Conservation (phyloP, 2,888 invertebrate species). For the Adineta ricciae region DNA sequence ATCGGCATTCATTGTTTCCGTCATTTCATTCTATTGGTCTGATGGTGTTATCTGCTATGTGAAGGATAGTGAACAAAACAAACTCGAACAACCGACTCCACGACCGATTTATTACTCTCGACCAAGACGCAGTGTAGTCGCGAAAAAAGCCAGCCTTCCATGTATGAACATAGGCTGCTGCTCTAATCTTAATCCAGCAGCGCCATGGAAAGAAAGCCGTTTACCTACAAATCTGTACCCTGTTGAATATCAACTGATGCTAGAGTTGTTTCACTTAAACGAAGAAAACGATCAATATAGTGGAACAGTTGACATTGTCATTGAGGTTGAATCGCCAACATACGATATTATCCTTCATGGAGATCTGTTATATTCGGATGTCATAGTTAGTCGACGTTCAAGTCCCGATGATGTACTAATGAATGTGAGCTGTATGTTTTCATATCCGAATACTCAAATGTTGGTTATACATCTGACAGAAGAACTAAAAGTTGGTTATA, state of each 20-base stretch:
- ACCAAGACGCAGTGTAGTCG: neutral
- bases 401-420: neutral
- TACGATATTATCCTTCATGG: slow-evolving; percentile 5
- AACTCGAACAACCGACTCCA: neutral
- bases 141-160: neutral
- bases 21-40: neutral
- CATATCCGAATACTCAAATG: neutral
- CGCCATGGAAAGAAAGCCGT: neutral
- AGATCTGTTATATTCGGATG: neutral
- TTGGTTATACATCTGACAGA: neutral
- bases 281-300: neutral
- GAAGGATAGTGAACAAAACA: neutral
- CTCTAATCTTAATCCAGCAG: neutral
- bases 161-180: neutral
- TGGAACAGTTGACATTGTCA: neutral
- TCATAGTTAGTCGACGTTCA: neutral
- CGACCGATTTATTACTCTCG: neutral
- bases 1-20: neutral
- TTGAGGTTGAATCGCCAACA: neutral
- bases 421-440: neutral
- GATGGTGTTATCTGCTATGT: neutral
- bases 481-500: neutral
- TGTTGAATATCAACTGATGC: neutral
- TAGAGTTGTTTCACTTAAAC: neutral
- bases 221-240: neutral